phyloP scores from a whole-genome alignment of 1,140 invertebrate genomes.

The Ephestia elutella region DNA sequence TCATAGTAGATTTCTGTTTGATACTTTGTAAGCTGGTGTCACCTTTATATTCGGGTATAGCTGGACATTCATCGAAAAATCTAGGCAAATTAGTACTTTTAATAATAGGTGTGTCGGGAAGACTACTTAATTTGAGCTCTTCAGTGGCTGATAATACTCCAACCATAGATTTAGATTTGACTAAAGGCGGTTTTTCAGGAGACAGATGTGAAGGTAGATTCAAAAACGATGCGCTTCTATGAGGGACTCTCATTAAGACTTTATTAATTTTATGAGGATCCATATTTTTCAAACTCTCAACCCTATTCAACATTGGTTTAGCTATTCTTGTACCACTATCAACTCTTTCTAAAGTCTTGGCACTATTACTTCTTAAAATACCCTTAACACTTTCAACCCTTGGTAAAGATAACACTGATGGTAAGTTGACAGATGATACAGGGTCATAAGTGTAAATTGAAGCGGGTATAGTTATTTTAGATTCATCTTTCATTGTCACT shows the following conservation, averaged over 20 bases:
- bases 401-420: slow-evolving; percentile 49
- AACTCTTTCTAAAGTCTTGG: slow-evolving; percentile 51
- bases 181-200: slow-evolving; percentile 55
- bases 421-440: slow-evolving; percentile 40
- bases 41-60: slow-evolving; percentile 58
- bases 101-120: slow-evolving; percentile 71
- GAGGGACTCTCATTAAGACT: slow-evolving; percentile 62
- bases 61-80: slow-evolving; percentile 69
- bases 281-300: slow-evolving; percentile 66
- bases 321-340: slow-evolving; percentile 47
- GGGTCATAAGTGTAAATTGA: slow-evolving; percentile 62
- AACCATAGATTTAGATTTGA: slow-evolving; percentile 62
- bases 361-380: slow-evolving; percentile 55
- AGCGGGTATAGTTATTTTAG: slow-evolving; percentile 51
- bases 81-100: slow-evolving; percentile 66
- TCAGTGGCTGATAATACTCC: slow-evolving; percentile 44
- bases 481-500: slow-evolving; percentile 58
- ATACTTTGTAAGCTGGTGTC: slow-evolving; percentile 67
- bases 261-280: slow-evolving; percentile 65
- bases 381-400: slow-evolving; percentile 67
- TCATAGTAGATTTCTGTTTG: slow-evolving; percentile 53
- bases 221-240: slow-evolving; percentile 69
- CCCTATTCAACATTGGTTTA: slow-evolving; percentile 49
- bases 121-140: slow-evolving; percentile 56
- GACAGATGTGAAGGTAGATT: slow-evolving; percentile 62